Evolutionary conservation across 2,113 vertebrate genomes (phyloP), one percentile per base, ranked within the genome.

Genomic region (Vulpes ferrilata): DNA sequence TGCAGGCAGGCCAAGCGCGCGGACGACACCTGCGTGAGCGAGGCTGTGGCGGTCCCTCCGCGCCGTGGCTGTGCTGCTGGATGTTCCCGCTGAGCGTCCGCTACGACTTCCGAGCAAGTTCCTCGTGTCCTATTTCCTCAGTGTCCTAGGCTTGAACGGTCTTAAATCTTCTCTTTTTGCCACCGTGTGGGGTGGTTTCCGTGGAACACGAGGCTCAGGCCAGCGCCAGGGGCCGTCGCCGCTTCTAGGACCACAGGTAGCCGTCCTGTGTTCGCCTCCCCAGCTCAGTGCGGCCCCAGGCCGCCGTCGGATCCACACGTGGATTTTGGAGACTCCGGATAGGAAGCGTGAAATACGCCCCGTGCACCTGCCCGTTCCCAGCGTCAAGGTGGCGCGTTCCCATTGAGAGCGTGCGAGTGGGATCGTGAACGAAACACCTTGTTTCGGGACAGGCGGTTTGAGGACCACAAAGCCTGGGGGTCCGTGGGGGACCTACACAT

Each of bases 401-500:
- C 27, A 3, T 10, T 19, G 53, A 48, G 8, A 3, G 3, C 0
- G 74, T 17, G 1, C 1, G n/a, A 19, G 19, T n/a, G 79, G 43
- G n/a, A 13, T 0, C 8, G 19, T 11, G 6, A n/a, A 17, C 7
- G 2, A 43, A 62, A 16, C 35, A 12, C 1, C 13, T 38, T 27
- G 0, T 23, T 19, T 43, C 3, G 1, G 64, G 51, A 10, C 3
- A 7, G 62, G 64, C 4, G 3, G 25, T 20, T 19, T 22, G 76
- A 15, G 30, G 88, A 1, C 6, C 32, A 4, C 15, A 3, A 60
- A 16, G 11, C 10, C 30, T 4, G 30, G 65, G 43, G 53, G 51
- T 8, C 0, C 0, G 20, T 0, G 1, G 38, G 65, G 3, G 7
- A 38, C 32, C 64, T 4, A 2, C 25, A 30, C 2, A 17, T 2